Conservation (phyloP, 2,888 invertebrate species). For the Amphipoea lucens region DNA sequence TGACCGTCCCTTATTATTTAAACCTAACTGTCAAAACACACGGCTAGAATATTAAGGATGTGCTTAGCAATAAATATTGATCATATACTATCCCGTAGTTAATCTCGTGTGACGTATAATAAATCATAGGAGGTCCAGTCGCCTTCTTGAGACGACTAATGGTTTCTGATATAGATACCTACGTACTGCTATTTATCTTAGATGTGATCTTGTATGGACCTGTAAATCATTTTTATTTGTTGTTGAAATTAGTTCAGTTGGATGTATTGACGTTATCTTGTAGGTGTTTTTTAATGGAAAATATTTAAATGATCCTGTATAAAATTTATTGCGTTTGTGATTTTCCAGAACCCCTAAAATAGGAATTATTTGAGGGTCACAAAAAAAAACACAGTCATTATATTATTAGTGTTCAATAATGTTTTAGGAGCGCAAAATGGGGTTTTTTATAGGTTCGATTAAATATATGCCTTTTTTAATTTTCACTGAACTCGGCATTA, state of each 20-base stretch:
- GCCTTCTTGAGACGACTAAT: slow-evolving; percentile 57
- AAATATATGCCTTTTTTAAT: neutral
- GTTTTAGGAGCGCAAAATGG: neutral
- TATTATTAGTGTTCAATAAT: neutral
- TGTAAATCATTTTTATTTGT: neutral
- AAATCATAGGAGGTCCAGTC: slow-evolving; percentile 51
- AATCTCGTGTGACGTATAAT: slow-evolving; percentile 57
- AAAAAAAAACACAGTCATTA: neutral
- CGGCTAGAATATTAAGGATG: slow-evolving; percentile 50
- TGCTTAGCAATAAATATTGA: slow-evolving; percentile 55
- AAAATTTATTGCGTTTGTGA: neutral
- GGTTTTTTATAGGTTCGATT: neutral
- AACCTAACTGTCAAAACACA: neutral
- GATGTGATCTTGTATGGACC: neutral
- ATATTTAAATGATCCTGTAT: neutral
- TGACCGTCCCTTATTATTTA: neutral
- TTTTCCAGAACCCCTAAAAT: neutral
- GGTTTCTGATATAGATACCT: slow-evolving; percentile 40
- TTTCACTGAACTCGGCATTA: neutral
- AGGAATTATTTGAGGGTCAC: neutral
- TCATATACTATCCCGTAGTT: slow-evolving; percentile 50
- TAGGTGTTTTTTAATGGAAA: neutral
- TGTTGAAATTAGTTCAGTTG: neutral
- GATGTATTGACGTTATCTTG: neutral
- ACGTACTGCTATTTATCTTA: slow-evolving; percentile 7